A percentile compares a stretch with the other conserved stretches of the same genome.
These are phyloP conservation scores for Cyclargus thomasi DNA, from an alignment of 1,140 invertebrate species.

Conservation along the genomic window DNA sequence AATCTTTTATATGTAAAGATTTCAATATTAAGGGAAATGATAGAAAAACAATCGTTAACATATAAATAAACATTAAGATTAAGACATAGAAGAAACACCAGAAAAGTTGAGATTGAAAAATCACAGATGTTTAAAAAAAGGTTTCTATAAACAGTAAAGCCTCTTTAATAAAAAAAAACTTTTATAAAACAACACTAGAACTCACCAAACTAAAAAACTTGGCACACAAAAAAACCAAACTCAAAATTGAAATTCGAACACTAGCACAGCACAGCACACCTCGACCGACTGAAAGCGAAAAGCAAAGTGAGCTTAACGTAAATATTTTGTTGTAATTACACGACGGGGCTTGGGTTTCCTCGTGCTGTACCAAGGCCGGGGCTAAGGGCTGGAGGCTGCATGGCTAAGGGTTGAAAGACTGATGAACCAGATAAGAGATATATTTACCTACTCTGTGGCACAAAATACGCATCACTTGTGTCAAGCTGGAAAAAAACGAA, in stretches of 20 bases:
- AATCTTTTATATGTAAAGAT: no score
- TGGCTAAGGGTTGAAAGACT: neutral
- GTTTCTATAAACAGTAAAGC: neutral
- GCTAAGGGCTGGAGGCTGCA: no score
- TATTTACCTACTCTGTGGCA: no score
- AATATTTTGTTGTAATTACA: constrained; percentile 11
- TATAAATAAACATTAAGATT: no score
- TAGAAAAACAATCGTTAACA: no score
- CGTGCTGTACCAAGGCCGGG: neutral
- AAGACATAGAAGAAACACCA: no score
- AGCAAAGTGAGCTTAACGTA: constrained; percentile 8
- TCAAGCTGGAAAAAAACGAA: no score
- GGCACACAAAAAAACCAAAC: neutral
- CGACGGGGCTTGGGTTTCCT: neutral
- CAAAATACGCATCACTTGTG: no score
- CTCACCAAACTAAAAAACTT: neutral
- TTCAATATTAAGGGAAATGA: no score
- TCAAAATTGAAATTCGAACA: constrained; percentile 8
- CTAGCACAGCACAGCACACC: constrained; percentile 10
- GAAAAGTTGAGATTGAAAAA: no score
- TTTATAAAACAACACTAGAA: neutral
- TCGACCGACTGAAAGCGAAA: constrained; percentile 7
- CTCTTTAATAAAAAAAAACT: neutral
- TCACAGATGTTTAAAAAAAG: neutral
- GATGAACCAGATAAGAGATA: no score